A percentile compares a stretch with the other conserved stretches of the same genome.
phyloP scores from a whole-genome alignment of 2,797 vertebrate genomes.

The Oryzias dopingdopingensis region DNA sequence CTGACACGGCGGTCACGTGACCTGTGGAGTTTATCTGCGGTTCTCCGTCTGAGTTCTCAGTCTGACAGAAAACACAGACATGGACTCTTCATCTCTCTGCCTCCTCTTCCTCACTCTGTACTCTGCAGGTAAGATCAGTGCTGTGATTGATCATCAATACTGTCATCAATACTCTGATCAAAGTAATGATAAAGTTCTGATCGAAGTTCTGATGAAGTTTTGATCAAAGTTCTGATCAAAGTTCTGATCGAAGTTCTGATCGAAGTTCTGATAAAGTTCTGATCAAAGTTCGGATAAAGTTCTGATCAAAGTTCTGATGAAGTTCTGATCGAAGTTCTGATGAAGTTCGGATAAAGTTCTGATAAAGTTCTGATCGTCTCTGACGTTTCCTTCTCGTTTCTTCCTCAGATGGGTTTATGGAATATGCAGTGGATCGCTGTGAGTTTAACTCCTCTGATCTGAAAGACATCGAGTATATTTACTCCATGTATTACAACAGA shows the following conservation, averaged over 20 bases:
- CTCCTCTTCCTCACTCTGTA: background rate
- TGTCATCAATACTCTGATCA: background rate
- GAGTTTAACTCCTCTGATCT: constrained; percentile 34
- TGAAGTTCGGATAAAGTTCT: background rate
- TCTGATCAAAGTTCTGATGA: background rate
- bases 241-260: background rate
- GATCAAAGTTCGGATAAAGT: background rate
- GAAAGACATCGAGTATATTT: constrained; percentile 25
- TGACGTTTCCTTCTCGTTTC: background rate
- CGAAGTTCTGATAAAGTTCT: background rate
- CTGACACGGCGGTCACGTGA: background rate
- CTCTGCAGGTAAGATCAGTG: background rate
- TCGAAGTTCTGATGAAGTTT: background rate
- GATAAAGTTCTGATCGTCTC: background rate
- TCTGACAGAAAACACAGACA: background rate
- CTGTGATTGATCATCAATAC: background rate
- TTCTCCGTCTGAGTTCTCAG: background rate
- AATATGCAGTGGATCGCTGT: accelerated
- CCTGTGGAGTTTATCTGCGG: background rate
- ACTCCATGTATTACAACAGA: constrained; percentile 41
- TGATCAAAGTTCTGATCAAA: background rate
- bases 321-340: background rate
- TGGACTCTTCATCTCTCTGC: background rate
- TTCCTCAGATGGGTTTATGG: constrained; percentile 15
- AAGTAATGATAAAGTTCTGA: background rate